Evolutionary conservation across 2,797 vertebrate species (phyloP).

Genomic region (Passerculus sandwichensis): DNA sequence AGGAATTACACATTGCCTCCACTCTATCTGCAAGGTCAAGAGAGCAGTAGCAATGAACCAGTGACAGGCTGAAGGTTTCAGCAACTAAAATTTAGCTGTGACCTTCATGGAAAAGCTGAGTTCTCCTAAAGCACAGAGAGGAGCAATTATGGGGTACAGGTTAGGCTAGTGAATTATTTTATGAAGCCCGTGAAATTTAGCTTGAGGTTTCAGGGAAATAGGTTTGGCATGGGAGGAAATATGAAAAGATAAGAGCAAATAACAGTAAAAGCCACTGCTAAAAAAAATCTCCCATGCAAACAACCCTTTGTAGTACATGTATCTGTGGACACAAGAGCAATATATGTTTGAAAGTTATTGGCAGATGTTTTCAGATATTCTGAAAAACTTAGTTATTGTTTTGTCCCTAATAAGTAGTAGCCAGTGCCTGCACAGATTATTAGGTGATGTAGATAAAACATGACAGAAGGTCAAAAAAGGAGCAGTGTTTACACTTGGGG

Average conservation of each 20-base stretch:
- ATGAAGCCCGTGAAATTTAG: not conserved
- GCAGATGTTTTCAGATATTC: not conserved
- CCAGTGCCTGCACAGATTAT: not conserved
- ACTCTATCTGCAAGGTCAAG: not conserved
- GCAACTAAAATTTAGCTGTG: not conserved
- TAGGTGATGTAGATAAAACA: not conserved
- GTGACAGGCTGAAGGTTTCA: not conserved
- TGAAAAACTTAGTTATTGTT: not conserved
- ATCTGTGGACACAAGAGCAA: not conserved
- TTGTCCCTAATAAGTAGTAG: not conserved
- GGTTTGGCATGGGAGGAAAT: not conserved
- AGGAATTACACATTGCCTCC: not conserved
- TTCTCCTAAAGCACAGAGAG: not conserved
- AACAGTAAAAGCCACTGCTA: not conserved
- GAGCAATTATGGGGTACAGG: not conserved
- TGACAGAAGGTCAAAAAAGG: not conserved
- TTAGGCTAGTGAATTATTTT: not conserved
- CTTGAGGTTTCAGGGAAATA: not conserved
- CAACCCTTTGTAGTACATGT: not conserved
- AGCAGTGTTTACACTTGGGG: rapidly evolving
- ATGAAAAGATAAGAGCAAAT: not conserved
- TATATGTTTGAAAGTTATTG: not conserved
- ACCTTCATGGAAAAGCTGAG: not conserved
- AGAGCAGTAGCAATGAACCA: not conserved
- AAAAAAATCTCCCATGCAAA: not conserved